These are phyloP conservation scores for Scaptomyza flava DNA, from an alignment of 2,888 invertebrate genomes.

Conservation along the genomic window DNA sequence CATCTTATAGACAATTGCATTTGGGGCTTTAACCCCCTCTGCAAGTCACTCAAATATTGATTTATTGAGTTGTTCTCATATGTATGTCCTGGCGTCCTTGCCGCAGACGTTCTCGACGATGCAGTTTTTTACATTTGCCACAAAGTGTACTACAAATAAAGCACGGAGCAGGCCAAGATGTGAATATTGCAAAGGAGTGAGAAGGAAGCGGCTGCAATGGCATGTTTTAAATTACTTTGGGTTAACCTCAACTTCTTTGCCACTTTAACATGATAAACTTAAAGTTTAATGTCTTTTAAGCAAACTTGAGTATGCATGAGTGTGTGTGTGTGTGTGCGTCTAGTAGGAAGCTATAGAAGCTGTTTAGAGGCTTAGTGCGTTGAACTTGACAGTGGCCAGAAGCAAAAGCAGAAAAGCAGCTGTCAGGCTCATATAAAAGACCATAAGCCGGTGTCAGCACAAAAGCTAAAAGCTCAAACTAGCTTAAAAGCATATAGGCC, in stretches of 20 bases:
- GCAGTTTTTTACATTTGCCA: conserved; percentile 32
- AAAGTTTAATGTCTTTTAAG: conserved; percentile 70
- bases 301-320: conserved; percentile 35
- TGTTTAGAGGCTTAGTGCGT: conserved; percentile 41
- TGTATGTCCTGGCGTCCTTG: conserved; percentile 34
- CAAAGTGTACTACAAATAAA: conserved; percentile 45
- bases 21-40: conserved; percentile 26
- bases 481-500: conserved; percentile 15
- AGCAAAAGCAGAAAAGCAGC: conserved; percentile 40
- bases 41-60: conserved; percentile 65
- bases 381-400: conserved; percentile 55
- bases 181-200: conserved; percentile 11
- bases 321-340: conserved; percentile 2
- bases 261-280: conserved; percentile 47
- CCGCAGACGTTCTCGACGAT: conserved; percentile 11
- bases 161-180: conserved; percentile 1
- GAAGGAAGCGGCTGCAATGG: conserved; percentile 14
- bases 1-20: conserved; percentile 65
- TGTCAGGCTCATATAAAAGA: conserved; percentile 19
- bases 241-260: conserved; percentile 54
- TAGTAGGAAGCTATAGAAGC: conserved; percentile 23
- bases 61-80: conserved; percentile 72
- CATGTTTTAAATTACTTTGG: conserved; percentile 50
- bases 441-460: conserved; percentile 15
- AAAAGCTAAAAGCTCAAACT: conserved; percentile 53